Evolutionary conservation across 2,888 invertebrate species (phyloP).

Genomic region (Dexiosoma caninum): DNA sequence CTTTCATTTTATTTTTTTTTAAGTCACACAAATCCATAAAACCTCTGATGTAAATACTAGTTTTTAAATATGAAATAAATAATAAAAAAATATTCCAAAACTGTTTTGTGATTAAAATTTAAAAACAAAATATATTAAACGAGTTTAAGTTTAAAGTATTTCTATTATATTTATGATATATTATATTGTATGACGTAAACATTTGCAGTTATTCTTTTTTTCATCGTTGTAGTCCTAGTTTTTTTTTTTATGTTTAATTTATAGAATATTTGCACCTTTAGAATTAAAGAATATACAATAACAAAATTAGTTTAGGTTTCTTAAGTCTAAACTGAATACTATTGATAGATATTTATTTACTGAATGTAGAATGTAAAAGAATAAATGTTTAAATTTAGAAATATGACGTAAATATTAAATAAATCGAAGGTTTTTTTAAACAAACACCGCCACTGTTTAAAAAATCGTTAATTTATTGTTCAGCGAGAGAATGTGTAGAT

Average conservation of each 20-base stretch:
- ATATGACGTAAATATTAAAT: slow-evolving; percentile 9
- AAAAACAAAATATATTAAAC: slow-evolving; percentile 40
- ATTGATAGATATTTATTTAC: slow-evolving; percentile 29
- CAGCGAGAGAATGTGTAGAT: slow-evolving; percentile 44
- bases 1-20: slow-evolving; percentile 1
- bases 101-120: slow-evolving; percentile 61
- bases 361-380: slow-evolving; percentile 35
- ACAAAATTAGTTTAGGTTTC: slow-evolving; percentile 31
- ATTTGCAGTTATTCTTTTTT: slow-evolving; percentile 39
- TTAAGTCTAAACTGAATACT: slow-evolving; percentile 42
- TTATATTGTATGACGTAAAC: slow-evolving; percentile 27
- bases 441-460: slow-evolving; percentile 60
- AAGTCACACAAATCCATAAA: slow-evolving; percentile 33
- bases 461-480: slow-evolving; percentile 27
- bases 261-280: slow-evolving; percentile 37
- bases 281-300: slow-evolving; percentile 10
- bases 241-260: slow-evolving; percentile 38
- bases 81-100: slow-evolving; percentile 59
- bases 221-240: slow-evolving; percentile 43
- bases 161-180: slow-evolving; percentile 40
- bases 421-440: slow-evolving; percentile 30
- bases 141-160: slow-evolving; percentile 50
- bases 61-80: slow-evolving; percentile 13
- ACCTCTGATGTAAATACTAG: slow-evolving; percentile 41
- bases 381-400: slow-evolving; percentile 45